Percentiles rank a stretch among this genome's conserved stretches.
Evolutionary conservation across 1,140 invertebrate genomes (phyloP).

Genomic region (Leptinotarsa texana): DNA sequence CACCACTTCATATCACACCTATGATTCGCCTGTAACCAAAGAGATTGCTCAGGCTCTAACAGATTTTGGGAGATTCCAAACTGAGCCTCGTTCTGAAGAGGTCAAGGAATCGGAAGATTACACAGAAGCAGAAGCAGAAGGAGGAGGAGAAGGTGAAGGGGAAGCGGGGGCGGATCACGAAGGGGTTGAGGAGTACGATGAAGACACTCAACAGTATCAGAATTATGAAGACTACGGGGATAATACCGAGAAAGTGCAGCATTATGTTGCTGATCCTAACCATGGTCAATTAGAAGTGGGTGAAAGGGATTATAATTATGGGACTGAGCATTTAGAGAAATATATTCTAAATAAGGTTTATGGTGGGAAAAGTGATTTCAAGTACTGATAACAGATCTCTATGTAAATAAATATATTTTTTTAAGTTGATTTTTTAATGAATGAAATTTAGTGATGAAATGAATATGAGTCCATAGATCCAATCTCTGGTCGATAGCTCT

Average conservation of each 20-base stretch:
- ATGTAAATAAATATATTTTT: not conserved
- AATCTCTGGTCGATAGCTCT: no score
- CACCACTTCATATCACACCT: constrained; percentile 18
- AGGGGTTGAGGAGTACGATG: constrained; percentile 17
- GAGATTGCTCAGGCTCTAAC: constrained; percentile 9
- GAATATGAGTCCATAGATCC: no score
- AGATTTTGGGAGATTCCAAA: not conserved
- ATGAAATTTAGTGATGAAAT: no score
- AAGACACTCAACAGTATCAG: not conserved
- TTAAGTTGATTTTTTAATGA: no score
- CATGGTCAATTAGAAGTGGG: not conserved
- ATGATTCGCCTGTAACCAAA: not conserved
- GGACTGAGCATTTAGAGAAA: not conserved
- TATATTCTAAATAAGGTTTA: not conserved
- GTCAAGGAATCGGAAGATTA: constrained; percentile 5
- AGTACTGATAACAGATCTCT: not conserved
- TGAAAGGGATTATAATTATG: constrained; percentile 6
- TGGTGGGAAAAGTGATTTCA: not conserved
- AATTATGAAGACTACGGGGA: constrained; percentile 12
- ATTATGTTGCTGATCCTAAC: not conserved
- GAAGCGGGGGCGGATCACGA: not conserved
- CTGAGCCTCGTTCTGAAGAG: not conserved
- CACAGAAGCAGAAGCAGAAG: not conserved
- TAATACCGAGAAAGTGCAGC: not conserved
- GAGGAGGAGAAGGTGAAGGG: constrained; percentile 4